Percentiles rank a stretch among this genome's conserved stretches.
Evolutionary conservation across 2,888 invertebrate genomes (phyloP).

Genomic region (Caenorhabditis macrosperma): DNA sequence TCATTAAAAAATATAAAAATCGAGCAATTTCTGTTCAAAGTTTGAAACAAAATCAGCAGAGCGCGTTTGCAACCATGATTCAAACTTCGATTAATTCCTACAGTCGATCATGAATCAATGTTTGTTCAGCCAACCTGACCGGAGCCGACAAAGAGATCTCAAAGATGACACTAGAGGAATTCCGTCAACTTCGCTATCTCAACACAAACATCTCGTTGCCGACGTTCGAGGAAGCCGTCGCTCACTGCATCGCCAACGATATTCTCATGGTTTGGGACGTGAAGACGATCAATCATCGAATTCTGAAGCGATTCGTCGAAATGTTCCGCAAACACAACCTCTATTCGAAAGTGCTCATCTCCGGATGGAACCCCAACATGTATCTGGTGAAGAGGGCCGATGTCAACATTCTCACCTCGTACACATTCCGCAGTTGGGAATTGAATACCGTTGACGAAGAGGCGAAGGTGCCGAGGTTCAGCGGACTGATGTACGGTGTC

Average conservation of each 20-base stretch:
- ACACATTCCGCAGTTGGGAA: constrained; percentile 55
- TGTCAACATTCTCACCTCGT: constrained; percentile 53
- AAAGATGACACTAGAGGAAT: constrained; percentile 42
- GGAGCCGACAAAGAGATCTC: constrained; percentile 56
- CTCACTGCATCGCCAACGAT: constrained; percentile 28
- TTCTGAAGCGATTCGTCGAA: constrained; percentile 37
- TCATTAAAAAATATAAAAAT: no score
- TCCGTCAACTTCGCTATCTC: constrained; percentile 43
- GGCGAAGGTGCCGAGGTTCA: constrained; percentile 32
- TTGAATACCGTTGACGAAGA: constrained; percentile 52
- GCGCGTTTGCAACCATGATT: no score
- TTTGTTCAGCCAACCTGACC: constrained; percentile 30
- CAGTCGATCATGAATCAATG: no score
- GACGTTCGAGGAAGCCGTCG: constrained; percentile 55
- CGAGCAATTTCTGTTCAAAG: no score
- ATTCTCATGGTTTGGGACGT: constrained; percentile 60
- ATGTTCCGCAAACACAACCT: constrained; percentile 45
- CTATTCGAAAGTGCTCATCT: constrained; percentile 50
- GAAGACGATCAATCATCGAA: constrained; percentile 48
- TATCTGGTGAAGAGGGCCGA: constrained; percentile 53
- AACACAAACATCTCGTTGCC: constrained; percentile 47
- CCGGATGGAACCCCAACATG: constrained; percentile 51
- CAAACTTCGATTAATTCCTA: no score
- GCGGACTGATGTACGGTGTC: constrained; percentile 33
- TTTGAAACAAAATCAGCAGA: no score